A percentile compares a stretch with the other conserved stretches of the same genome.
Evolutionary conservation across 2,888 invertebrate species (phyloP).

Genomic region (Eristalis intricaria): DNA sequence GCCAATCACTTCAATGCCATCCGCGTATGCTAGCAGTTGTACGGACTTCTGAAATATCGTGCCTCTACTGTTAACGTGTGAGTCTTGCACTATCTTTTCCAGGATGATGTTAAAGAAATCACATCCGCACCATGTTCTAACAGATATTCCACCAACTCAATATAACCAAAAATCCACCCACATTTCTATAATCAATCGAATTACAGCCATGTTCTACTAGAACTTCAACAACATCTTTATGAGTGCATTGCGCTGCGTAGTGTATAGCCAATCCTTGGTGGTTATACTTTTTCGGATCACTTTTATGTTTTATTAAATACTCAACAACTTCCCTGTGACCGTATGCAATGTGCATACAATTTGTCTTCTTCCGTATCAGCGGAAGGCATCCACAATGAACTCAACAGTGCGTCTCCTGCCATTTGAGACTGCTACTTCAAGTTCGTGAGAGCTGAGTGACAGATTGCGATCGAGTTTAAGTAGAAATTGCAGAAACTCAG

Average conservation of each 20-base stretch:
- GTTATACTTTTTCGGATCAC: not conserved
- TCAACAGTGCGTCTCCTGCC: slow-evolving; percentile 17
- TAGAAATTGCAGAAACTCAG: slow-evolving; percentile 20
- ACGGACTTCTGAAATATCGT: too few species aligned
- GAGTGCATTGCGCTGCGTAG: slow-evolving; percentile 47
- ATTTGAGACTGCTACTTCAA: slow-evolving; percentile 10
- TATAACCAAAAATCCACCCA: slow-evolving; percentile 15
- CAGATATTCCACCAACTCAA: slow-evolving; percentile 34
- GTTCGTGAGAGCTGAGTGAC: not conserved
- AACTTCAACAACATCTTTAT: slow-evolving; percentile 49
- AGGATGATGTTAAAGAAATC: too few species aligned
- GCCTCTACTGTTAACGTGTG: too few species aligned
- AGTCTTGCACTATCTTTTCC: too few species aligned
- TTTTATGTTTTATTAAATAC: slow-evolving; percentile 18
- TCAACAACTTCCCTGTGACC: slow-evolving; percentile 23
- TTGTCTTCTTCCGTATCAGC: not conserved
- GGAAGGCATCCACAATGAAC: not conserved
- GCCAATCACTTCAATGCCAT: too few species aligned
- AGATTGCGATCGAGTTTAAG: not conserved
- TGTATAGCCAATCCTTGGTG: slow-evolving; percentile 42
- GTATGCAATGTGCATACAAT: slow-evolving; percentile 27
- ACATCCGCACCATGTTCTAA: slow-evolving; percentile 55
- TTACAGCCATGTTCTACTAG: slow-evolving; percentile 53
- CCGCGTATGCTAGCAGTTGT: too few species aligned
- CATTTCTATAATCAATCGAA: slow-evolving; percentile 26